These are phyloP conservation scores for Urocitellus parryii DNA, from an alignment of 2,113 vertebrate genomes.

Conservation along the genomic window DNA sequence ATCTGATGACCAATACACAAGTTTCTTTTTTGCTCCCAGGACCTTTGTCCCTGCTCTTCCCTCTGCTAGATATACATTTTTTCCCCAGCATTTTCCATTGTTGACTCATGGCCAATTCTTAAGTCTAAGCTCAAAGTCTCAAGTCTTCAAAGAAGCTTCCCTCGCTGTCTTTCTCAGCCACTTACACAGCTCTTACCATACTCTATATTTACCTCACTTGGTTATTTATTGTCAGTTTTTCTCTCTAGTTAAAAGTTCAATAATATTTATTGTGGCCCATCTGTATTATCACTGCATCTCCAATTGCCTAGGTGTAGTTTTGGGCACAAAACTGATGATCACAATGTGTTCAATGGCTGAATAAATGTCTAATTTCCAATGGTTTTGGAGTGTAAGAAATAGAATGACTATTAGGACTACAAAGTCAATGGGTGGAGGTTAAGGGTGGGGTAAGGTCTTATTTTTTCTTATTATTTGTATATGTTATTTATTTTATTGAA, in stretches of 20 bases:
- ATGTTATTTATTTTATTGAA: not conserved
- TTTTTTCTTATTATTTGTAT: not conserved
- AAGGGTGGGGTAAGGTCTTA: not conserved
- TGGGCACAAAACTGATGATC: not conserved
- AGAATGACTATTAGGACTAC: not conserved
- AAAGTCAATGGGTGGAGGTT: not conserved
- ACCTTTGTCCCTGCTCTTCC: not conserved
- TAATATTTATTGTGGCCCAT: conserved; percentile 37
- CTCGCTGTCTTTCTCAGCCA: not conserved
- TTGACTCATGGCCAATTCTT: not conserved
- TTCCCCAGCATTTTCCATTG: not conserved
- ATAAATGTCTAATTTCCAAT: not conserved
- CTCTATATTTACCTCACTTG: not conserved
- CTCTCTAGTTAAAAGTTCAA: not conserved
- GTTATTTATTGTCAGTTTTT: conserved; percentile 38
- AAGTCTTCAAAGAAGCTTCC: not conserved
- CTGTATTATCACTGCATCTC: not conserved
- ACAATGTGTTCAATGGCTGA: not conserved
- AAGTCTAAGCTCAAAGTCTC: not conserved
- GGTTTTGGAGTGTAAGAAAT: not conserved
- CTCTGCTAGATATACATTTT: not conserved
- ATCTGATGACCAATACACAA: not conserved
- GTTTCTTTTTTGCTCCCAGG: not conserved
- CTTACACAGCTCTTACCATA: not conserved
- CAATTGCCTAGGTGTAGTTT: not conserved